A percentile compares a stretch with the other conserved stretches of the same genome.
phyloP scores from a whole-genome alignment of 2,113 vertebrate genomes.

The Dasyornis broadbenti region DNA sequence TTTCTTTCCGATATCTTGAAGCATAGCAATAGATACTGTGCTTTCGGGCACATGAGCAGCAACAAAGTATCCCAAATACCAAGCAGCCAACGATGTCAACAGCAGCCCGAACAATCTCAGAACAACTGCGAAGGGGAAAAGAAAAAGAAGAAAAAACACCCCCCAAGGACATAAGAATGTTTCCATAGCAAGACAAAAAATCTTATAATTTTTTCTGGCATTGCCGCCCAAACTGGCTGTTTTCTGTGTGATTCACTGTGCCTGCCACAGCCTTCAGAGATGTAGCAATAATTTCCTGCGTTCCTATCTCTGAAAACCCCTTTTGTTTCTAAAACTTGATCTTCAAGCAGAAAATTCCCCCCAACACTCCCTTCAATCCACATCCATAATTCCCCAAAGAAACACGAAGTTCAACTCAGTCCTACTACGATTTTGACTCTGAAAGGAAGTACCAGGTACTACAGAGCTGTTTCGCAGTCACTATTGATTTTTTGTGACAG shows the following conservation, averaged over 20 bases:
- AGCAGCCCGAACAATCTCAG: constrained; percentile 17
- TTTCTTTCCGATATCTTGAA: constrained; percentile 35
- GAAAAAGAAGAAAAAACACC: neutral
- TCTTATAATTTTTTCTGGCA: neutral
- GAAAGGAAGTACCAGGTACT: neutral
- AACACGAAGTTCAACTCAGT: neutral
- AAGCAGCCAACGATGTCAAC: constrained; percentile 28
- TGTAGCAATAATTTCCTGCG: neutral
- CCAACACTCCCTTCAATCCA: neutral
- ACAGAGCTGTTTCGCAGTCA: neutral
- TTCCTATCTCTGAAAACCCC: neutral
- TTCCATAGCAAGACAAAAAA: neutral
- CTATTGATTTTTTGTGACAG: neutral
- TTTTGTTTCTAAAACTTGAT: neutral
- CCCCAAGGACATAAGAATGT: neutral
- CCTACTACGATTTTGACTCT: neutral
- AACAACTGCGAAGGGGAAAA: constrained; percentile 3
- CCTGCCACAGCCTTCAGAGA: neutral
- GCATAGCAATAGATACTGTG: neutral
- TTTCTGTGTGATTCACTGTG: neutral
- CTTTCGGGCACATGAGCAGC: neutral
- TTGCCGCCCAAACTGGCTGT: neutral
- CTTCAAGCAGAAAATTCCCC: neutral
- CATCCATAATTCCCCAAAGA: neutral
- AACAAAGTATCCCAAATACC: constrained; percentile 63